phyloP scores from a whole-genome alignment of 2,888 invertebrate species.

The Sphaerophoria rueppellii region DNA sequence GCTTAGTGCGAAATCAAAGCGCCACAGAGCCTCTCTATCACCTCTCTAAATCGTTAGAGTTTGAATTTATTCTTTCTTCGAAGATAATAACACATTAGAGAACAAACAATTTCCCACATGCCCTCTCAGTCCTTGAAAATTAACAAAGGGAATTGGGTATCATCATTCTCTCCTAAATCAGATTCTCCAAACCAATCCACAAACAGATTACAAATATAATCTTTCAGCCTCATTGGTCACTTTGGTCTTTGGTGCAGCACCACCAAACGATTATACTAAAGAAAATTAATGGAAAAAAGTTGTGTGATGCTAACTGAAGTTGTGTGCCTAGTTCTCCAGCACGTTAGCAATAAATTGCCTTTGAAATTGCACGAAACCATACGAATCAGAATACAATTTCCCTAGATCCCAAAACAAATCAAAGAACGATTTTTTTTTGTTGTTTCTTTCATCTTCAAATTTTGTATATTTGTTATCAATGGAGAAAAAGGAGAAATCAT shows the following conservation, averaged over 20 bases:
- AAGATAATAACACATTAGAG: background rate
- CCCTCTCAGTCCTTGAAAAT: constrained; percentile 29
- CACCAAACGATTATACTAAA: background rate
- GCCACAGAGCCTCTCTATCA: no score
- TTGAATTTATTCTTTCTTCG: no score
- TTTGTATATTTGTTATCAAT: constrained; percentile 38
- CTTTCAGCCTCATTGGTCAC: constrained; percentile 58
- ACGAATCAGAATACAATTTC: constrained; percentile 20
- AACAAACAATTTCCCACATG: constrained; percentile 26
- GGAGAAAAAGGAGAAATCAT: background rate
- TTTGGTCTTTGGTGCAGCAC: background rate
- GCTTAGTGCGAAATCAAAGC: no score
- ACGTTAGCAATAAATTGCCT: constrained; percentile 55
- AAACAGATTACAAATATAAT: constrained; percentile 6
- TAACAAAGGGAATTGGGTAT: constrained; percentile 58
- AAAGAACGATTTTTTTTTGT: constrained; percentile 35
- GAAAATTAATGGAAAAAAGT: constrained; percentile 54
- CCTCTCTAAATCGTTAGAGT: no score
- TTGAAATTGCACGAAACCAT: constrained; percentile 4
- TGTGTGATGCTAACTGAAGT: constrained; percentile 7
- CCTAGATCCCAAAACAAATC: constrained; percentile 64
- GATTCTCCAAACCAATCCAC: constrained; percentile 3
- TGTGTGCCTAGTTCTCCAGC: background rate
- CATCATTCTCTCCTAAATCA: background rate
- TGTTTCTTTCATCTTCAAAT: constrained; percentile 24